Evolutionary conservation across 1,140 invertebrate species (phyloP).

Genomic region (Homarus americanus): DNA sequence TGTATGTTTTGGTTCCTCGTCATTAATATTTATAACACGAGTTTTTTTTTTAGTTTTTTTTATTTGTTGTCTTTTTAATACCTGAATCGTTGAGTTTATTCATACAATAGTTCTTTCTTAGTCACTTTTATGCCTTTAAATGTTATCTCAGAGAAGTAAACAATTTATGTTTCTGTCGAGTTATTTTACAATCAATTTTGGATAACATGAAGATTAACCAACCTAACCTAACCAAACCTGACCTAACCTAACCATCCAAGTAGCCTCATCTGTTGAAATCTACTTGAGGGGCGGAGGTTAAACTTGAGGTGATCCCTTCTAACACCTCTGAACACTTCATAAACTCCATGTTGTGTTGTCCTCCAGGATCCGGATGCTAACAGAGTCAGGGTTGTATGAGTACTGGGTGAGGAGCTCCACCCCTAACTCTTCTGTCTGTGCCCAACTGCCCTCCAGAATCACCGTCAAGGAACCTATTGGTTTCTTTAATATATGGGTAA

Average conservation of each 20-base stretch:
- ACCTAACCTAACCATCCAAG: no score
- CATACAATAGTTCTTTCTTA: neutral
- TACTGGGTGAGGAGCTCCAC: neutral
- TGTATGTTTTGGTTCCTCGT: neutral
- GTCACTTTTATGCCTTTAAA: neutral
- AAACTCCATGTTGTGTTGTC: neutral
- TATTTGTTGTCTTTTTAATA: neutral
- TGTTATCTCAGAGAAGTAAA: no score
- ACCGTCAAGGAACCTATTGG: neutral
- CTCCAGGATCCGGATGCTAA: neutral
- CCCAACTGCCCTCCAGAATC: neutral
- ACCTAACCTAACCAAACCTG: neutral
- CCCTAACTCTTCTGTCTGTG: neutral
- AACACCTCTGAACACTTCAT: neutral
- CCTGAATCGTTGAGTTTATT: neutral
- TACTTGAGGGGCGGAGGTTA: neutral
- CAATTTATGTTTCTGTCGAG: no score
- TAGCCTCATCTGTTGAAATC: neutral
- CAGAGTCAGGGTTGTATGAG: constrained; percentile 4
- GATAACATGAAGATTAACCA: no score
- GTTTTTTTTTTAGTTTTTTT: neutral
- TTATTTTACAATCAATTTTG: no score
- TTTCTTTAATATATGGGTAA: constrained; percentile 25
- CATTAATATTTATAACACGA: neutral
- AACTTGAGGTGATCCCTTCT: neutral